These are phyloP conservation scores for Pandemis corylana DNA, from an alignment of 2,888 invertebrate genomes.

Conservation along the genomic window DNA sequence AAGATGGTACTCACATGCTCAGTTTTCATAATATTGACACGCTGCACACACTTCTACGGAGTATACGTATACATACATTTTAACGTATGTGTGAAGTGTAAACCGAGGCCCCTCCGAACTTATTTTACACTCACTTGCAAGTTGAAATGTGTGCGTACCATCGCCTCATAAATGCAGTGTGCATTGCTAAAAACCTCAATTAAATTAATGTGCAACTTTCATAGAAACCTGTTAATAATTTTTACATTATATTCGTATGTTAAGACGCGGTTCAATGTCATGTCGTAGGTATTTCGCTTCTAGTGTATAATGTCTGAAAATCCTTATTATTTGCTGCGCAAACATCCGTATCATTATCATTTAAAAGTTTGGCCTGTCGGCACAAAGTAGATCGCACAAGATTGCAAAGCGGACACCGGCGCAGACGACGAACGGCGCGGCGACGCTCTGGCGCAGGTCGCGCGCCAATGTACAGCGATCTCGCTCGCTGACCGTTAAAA, in stretches of 20 bases:
- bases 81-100: conserved; percentile 61
- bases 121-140: conserved; percentile 50
- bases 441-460: conserved; percentile 28
- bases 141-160: conserved; percentile 46
- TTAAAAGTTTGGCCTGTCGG: not conserved
- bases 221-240: conserved; percentile 23
- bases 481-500: conserved; percentile 44
- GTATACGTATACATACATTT: conserved; percentile 45
- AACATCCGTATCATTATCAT: not conserved
- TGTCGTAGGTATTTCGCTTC: not conserved
- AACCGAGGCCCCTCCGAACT: conserved; percentile 58
- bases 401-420: not conserved
- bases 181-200: conserved; percentile 32
- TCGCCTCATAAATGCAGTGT: conserved; percentile 42
- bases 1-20: conserved; percentile 58
- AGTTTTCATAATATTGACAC: conserved; percentile 58
- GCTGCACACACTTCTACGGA: conserved; percentile 49
- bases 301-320: not conserved
- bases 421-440: not conserved
- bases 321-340: not conserved
- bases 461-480: conserved; percentile 15
- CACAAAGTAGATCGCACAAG: not conserved
- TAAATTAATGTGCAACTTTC: conserved; percentile 33
- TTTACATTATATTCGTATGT: too few relatives aligned
- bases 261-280: too few relatives aligned